Evolutionary conservation across 2,113 vertebrate species (phyloP).

Genomic region (Daphoenositta chrysoptera): DNA sequence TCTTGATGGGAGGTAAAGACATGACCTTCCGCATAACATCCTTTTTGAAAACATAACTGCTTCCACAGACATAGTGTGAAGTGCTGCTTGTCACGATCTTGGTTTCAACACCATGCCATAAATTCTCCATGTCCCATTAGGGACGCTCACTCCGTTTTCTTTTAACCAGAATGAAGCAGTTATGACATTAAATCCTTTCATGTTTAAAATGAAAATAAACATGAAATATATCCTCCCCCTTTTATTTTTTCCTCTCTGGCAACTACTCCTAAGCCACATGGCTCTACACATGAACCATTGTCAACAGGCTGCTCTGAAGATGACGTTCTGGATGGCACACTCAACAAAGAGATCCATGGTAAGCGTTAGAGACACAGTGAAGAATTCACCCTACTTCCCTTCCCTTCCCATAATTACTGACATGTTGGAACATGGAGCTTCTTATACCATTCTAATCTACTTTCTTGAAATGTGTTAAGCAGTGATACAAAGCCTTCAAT

Average conservation of each 20-base stretch:
- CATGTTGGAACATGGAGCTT: neutral
- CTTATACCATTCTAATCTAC: neutral
- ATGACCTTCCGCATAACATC: neutral
- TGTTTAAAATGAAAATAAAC: neutral
- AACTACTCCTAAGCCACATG: neutral
- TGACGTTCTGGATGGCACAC: neutral
- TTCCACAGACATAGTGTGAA: slow-evolving; percentile 41
- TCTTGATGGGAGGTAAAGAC: slow-evolving; percentile 15
- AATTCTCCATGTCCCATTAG: neutral
- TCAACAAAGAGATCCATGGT: neutral
- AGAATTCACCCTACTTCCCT: neutral
- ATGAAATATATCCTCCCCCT: neutral
- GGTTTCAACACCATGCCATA: slow-evolving; percentile 55
- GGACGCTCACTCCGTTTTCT: neutral
- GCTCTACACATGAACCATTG: neutral
- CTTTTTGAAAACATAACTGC: slow-evolving; percentile 23
- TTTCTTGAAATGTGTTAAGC: neutral
- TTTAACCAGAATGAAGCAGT: slow-evolving; percentile 17
- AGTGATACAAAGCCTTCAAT: neutral
- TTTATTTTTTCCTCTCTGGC: neutral
- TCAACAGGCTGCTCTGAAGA: neutral
- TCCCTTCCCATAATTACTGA: neutral
- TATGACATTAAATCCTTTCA: neutral
- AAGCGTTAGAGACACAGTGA: neutral
- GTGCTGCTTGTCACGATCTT: neutral